phyloP scores from a whole-genome alignment of 1,140 invertebrate genomes.

The Chlorops oryzae region DNA sequence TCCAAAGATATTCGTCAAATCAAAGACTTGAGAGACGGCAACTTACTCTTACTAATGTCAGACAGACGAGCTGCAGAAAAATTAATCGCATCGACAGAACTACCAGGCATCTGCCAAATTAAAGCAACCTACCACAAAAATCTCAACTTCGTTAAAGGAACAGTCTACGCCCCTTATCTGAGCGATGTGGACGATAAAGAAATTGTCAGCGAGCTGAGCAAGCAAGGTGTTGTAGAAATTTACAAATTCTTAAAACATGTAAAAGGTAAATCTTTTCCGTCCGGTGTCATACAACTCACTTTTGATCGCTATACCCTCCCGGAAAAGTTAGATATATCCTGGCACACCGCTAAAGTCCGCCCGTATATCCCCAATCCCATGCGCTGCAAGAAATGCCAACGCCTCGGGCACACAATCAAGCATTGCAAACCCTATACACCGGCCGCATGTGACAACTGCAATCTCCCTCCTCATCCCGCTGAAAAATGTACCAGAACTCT shows the following conservation, averaged over 20 bases:
- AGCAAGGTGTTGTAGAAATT: conserved; percentile 4
- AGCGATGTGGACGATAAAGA: conserved; percentile 3
- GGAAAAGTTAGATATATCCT: conserved; percentile 2
- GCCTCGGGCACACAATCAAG: conserved; percentile 1
- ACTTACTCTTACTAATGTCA: too few relatives aligned
- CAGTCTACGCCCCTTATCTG: conserved; percentile 6
- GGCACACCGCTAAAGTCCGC: conserved; percentile 2
- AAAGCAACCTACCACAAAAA: background rate
- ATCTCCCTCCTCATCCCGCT: background rate
- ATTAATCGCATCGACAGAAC: background rate
- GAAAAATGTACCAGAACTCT: background rate
- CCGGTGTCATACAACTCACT: background rate
- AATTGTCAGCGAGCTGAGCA: conserved; percentile 1
- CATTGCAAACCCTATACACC: background rate
- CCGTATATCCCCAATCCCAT: conserved; percentile 5
- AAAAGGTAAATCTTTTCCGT: background rate
- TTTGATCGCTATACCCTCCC: conserved; percentile 6
- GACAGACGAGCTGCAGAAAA: conserved; percentile 2
- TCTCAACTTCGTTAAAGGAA: conserved; percentile 5
- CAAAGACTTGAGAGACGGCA: too few relatives aligned
- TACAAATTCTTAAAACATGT: conserved; percentile 8
- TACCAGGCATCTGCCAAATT: background rate
- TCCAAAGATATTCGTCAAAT: too few relatives aligned
- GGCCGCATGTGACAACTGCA: background rate
- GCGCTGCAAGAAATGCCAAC: background rate